A percentile compares a stretch with the other conserved stretches of the same genome.
Evolutionary conservation across 53 echinoderm and acorn worm species (phyloP).

Genomic region (Actinopyga echinites): DNA sequence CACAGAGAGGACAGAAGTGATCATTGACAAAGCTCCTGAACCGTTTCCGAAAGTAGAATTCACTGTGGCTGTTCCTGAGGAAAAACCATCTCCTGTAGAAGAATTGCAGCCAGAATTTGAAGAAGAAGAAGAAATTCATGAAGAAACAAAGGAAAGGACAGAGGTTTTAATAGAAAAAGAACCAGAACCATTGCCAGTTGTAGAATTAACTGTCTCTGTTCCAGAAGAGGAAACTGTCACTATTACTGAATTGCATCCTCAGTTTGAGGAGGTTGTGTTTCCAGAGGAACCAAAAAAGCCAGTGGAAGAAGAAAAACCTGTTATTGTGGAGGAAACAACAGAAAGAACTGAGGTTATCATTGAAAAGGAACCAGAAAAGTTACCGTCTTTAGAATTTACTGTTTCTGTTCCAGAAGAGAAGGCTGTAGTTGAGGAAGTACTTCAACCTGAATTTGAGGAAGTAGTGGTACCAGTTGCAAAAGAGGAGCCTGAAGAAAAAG

Average conservation of each 20-base stretch:
- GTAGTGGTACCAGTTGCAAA: conserved; percentile 26
- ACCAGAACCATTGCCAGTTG: conserved; percentile 27
- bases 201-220: conserved; percentile 44
- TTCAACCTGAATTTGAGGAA: conserved; percentile 54
- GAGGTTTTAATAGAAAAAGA: conserved; percentile 60
- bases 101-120: conserved; percentile 51
- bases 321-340: conserved; percentile 6
- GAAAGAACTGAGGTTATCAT: conserved; percentile 60
- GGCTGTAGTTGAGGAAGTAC: conserved; percentile 34
- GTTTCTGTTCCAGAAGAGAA: conserved; percentile 64
- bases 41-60: conserved; percentile 4
- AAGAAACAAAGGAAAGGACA: conserved; percentile 29
- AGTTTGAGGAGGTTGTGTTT: conserved; percentile 51
- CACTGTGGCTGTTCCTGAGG: conserved; percentile 23
- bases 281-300: conserved; percentile 9
- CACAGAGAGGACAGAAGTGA: conserved; percentile 37
- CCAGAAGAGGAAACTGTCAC: conserved; percentile 35
- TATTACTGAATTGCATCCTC: conserved; percentile 38
- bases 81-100: conserved; percentile 49
- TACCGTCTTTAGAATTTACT: conserved; percentile 63
- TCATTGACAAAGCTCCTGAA: conserved; percentile 50
- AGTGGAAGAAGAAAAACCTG: conserved; percentile 45
- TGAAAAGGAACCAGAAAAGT: conserved; percentile 48
- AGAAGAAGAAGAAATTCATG: conserved; percentile 4
- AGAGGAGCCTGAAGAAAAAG: not conserved